A percentile compares a stretch with the other conserved stretches of the same genome.
Conservation (phyloP, 1,140 invertebrate species). For the Eriosoma lanigerum region DNA sequence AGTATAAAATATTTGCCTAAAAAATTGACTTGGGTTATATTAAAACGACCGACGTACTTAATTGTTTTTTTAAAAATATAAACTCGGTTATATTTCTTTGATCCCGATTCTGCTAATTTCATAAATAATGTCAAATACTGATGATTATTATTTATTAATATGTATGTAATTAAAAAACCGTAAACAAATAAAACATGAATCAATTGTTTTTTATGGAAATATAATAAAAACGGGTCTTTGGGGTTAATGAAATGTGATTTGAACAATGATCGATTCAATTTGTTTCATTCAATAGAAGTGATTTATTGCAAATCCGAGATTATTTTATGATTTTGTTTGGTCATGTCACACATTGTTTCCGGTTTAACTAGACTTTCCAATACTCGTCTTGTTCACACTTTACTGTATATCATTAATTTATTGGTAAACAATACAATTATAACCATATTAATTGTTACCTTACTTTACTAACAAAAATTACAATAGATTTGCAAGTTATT, state of each 20-base stretch:
- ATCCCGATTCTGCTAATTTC: neutral
- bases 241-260: conserved; percentile 22
- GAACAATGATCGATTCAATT: conserved; percentile 28
- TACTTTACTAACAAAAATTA: no score
- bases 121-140: neutral
- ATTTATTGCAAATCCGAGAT: conserved; percentile 35
- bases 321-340: neutral
- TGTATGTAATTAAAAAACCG: neutral
- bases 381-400: neutral
- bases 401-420: neutral
- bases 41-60: no score
- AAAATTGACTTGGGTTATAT: no score
- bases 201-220: neutral
- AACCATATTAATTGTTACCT: neutral
- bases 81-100: neutral
- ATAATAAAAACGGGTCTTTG: conserved; percentile 31
- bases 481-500: no score
- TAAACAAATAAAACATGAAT: conserved; percentile 18
- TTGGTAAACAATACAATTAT: neutral
- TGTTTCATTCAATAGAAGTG: conserved; percentile 17
- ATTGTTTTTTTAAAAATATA: neutral
- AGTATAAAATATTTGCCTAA: no score
- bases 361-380: neutral
- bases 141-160: neutral
- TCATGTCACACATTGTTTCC: conserved; percentile 23